phyloP scores from a whole-genome alignment of 1,140 invertebrate genomes.

The Orchesella cincta region DNA sequence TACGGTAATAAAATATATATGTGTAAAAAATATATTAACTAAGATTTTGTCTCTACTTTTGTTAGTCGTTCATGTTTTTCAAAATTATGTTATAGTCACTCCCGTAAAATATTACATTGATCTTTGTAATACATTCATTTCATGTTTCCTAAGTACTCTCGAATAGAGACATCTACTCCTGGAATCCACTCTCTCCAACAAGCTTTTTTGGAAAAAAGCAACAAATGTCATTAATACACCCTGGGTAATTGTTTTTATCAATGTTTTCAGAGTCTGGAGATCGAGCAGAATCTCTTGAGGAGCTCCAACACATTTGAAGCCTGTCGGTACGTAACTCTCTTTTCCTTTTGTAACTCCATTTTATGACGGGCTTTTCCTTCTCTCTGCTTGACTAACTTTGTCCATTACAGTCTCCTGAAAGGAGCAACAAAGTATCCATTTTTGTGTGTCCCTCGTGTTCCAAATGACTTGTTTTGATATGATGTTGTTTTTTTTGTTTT shows the following conservation, averaged over 20 bases:
- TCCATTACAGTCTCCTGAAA: background rate
- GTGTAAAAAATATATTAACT: too few relatives aligned
- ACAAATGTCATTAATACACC: constrained; percentile 5
- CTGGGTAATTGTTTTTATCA: too few relatives aligned
- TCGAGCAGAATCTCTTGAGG: constrained; percentile 79
- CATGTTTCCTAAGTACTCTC: too few relatives aligned
- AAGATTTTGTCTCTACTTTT: too few relatives aligned
- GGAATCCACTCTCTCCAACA: background rate
- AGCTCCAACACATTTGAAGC: constrained; percentile 69
- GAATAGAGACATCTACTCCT: too few relatives aligned
- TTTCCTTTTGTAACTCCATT: background rate
- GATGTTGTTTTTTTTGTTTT: constrained; percentile 46
- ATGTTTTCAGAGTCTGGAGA: constrained; percentile 79
- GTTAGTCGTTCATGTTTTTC: too few relatives aligned
- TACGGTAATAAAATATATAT: too few relatives aligned
- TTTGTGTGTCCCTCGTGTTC: background rate
- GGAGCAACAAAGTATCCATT: background rate
- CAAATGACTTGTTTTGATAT: too few relatives aligned
- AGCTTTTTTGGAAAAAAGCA: background rate
- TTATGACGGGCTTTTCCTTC: background rate
- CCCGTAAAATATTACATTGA: too few relatives aligned
- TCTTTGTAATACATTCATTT: too few relatives aligned
- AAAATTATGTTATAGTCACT: too few relatives aligned
- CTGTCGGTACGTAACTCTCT: constrained; percentile 61
- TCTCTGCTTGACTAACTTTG: background rate